Evolutionary conservation across 1,140 invertebrate species (phyloP).

Genomic region (Ceratina calcarata): DNA sequence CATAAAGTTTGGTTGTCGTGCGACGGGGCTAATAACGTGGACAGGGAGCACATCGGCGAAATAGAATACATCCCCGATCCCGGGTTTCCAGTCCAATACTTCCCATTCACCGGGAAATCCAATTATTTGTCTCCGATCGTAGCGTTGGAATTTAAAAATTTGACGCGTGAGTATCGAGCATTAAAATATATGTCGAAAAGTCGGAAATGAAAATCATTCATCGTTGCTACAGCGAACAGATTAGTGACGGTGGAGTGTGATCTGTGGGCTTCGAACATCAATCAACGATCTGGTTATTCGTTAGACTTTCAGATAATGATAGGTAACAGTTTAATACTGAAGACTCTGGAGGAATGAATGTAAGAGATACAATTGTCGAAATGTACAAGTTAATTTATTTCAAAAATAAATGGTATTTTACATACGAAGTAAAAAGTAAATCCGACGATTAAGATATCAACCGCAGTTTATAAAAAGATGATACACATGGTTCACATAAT

Average conservation of each 20-base stretch:
- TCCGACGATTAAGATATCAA: not conserved
- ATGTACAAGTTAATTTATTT: no score
- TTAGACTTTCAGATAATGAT: slow-evolving; percentile 72
- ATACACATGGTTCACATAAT: no score
- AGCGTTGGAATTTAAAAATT: slow-evolving; percentile 88
- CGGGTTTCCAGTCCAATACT: slow-evolving; percentile 89
- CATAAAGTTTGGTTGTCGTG: slow-evolving; percentile 89
- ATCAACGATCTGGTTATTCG: slow-evolving; percentile 45
- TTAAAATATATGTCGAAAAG: not conserved
- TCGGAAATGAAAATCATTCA: not conserved
- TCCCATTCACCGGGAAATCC: slow-evolving; percentile 87
- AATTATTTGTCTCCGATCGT: slow-evolving; percentile 92
- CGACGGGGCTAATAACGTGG: slow-evolving; percentile 86
- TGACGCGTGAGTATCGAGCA: slow-evolving; percentile 80
- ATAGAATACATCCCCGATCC: slow-evolving; percentile 85
- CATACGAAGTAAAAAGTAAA: no score
- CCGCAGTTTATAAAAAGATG: no score
- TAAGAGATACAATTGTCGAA: no score
- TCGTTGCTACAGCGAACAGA: slow-evolving; percentile 59
- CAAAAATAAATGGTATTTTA: no score
- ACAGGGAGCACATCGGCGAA: slow-evolving; percentile 87
- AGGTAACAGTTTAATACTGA: slow-evolving; percentile 5
- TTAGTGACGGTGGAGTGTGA: slow-evolving; percentile 69
- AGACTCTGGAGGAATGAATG: no score
- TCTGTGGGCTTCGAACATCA: slow-evolving; percentile 69